phyloP scores from a whole-genome alignment of 2,888 invertebrate genomes.

The Drosophila austrosaltans region DNA sequence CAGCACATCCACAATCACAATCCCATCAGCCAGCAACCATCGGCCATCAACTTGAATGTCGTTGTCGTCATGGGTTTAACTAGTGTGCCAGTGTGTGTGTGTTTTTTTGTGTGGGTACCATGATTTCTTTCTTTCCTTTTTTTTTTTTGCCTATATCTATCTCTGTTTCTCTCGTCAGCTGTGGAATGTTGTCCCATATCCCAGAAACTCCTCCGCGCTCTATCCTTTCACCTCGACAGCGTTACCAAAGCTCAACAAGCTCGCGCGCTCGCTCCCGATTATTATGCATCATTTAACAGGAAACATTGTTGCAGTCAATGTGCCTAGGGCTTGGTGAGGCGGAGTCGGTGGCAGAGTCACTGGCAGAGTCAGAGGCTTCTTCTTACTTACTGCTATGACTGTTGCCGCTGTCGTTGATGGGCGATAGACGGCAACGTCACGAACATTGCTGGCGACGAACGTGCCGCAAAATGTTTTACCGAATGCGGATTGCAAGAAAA shows the following conservation, averaged over 20 bases:
- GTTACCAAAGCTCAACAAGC: slow-evolving; percentile 65
- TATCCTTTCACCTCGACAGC: slow-evolving; percentile 37
- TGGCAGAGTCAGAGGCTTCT: not conserved
- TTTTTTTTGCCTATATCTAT: not conserved
- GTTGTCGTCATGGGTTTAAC: slow-evolving; percentile 5
- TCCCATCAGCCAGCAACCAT: slow-evolving; percentile 48
- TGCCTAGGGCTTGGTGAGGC: slow-evolving; percentile 48
- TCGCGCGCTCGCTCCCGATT: slow-evolving; percentile 57
- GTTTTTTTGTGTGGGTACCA: slow-evolving; percentile 36
- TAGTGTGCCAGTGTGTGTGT: not conserved
- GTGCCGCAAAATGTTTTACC: slow-evolving; percentile 72
- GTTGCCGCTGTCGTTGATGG: slow-evolving; percentile 22
- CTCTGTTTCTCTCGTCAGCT: slow-evolving; percentile 33
- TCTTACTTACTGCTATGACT: slow-evolving; percentile 17
- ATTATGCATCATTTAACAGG: slow-evolving; percentile 78
- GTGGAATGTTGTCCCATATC: slow-evolving; percentile 65
- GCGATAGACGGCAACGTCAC: slow-evolving; percentile 60
- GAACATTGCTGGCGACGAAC: slow-evolving; percentile 63
- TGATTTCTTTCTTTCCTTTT: slow-evolving; percentile 59
- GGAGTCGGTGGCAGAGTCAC: not conserved
- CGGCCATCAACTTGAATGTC: slow-evolving; percentile 47
- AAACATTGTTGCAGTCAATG: slow-evolving; percentile 77
- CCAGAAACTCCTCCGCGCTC: slow-evolving; percentile 24
- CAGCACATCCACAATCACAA: slow-evolving; percentile 42
- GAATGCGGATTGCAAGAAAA: slow-evolving; percentile 75